Percentiles rank a stretch among this genome's conserved stretches.
phyloP scores from a whole-genome alignment of 2,888 invertebrate genomes.

The Phyllotreta striolata region DNA sequence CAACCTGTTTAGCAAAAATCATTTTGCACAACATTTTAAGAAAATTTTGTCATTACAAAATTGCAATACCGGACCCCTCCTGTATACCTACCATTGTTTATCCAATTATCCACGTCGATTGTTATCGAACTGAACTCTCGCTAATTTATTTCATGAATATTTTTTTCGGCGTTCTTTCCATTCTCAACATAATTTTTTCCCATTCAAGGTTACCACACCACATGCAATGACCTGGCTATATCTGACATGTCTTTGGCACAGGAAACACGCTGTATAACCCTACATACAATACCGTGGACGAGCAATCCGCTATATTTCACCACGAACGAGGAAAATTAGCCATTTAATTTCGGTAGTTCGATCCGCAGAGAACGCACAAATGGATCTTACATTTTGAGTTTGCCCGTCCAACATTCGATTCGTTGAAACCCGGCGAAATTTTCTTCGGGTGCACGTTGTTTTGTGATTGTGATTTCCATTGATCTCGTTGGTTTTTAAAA shows the following conservation, averaged over 20 bases:
- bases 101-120: not conserved
- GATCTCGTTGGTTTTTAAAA: conserved; percentile 6
- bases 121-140: not conserved
- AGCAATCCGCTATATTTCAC: conserved; percentile 41
- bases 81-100: too few species aligned
- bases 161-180: conserved; percentile 18
- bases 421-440: not conserved
- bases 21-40: too few species aligned
- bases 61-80: too few species aligned
- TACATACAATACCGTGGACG: conserved; percentile 48
- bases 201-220: conserved; percentile 46
- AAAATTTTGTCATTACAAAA: too few species aligned
- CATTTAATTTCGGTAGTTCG: conserved; percentile 33
- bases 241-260: conserved; percentile 43
- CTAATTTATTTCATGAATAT: conserved; percentile 13
- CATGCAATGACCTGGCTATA: conserved; percentile 47
- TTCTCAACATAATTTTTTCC: conserved; percentile 23
- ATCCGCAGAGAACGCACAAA: conserved; percentile 7
- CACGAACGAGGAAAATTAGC: conserved; percentile 32
- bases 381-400: conserved; percentile 4
- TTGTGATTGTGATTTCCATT: conserved; percentile 1
- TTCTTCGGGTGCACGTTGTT: not conserved
- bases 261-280: conserved; percentile 53
- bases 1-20: too few species aligned
- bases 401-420: conserved; percentile 1